phyloP scores from a whole-genome alignment of 2,888 invertebrate species.

The Eueremaeus valkanovi region DNA sequence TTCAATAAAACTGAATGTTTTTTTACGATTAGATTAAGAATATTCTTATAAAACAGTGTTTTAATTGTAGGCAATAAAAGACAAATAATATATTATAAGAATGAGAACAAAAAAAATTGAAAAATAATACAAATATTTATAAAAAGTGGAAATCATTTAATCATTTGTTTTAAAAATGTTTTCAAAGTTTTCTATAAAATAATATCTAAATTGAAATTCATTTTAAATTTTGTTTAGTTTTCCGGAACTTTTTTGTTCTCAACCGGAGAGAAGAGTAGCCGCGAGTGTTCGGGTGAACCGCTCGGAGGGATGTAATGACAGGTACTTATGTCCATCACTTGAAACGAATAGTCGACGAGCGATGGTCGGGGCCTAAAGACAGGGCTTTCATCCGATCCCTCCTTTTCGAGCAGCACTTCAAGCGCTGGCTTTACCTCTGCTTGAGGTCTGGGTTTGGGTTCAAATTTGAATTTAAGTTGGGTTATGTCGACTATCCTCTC shows the following conservation, averaged over 20 bases:
- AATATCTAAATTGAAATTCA: too few relatives aligned
- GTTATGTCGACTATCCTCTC: neutral
- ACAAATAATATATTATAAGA: too few relatives aligned
- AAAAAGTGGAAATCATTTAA: too few relatives aligned
- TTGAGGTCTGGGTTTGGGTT: neutral
- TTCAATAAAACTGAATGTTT: too few relatives aligned
- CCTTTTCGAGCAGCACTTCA: neutral
- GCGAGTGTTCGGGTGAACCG: neutral
- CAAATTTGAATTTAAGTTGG: neutral
- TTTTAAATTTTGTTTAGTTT: too few relatives aligned
- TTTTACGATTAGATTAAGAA: too few relatives aligned
- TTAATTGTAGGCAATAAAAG: too few relatives aligned
- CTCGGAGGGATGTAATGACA: slow-evolving; percentile 5
- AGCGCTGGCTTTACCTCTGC: neutral
- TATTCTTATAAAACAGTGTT: too few relatives aligned
- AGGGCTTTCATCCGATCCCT: neutral
- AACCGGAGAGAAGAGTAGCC: neutral
- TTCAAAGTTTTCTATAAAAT: too few relatives aligned
- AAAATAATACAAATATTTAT: too few relatives aligned
- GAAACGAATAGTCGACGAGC: neutral
- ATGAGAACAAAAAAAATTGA: too few relatives aligned
- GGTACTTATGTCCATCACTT: slow-evolving; percentile 9
- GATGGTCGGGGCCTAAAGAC: neutral
- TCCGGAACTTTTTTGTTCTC: neutral
- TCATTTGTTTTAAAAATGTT: too few relatives aligned